Base-by-base conservation (phyloP, 2,888 invertebrate species). In the Eristalinus aeneus region DNA sequence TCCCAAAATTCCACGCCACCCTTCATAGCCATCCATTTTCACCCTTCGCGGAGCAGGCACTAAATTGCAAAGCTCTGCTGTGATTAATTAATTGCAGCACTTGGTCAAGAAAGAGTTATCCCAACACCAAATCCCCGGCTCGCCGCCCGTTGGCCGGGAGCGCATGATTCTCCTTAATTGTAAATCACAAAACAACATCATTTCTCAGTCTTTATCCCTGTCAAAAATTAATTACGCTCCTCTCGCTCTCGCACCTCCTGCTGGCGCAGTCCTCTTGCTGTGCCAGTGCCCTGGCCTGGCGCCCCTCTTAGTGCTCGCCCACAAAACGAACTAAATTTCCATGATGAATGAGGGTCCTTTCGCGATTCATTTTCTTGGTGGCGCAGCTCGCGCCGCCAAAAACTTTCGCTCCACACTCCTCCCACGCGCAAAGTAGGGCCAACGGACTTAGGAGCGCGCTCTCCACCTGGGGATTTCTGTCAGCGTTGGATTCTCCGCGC, bases 161-260 rank as follows among this genome's bases (percentile, higher is more conserved):
- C 12, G 23, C 23, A 23, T 23, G 56, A 56, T 56, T 61, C 63
- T 10, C 36, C 34, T 63, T 63, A 63, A 63, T 63, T 63, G 63
- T 63, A 63, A 63, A 63, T 63, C 63, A 63, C 34, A 36, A 63
- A 63, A 63, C 63, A 63, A 34, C 63, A 63, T 32, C 32, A 63
- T 63, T 56, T 56, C 58, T 58, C 39, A 56, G 64, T 65, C 65
- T 46, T 58, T 58, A 78, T 78, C 64, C 72, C 71, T 72, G 78
- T 78, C 78, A 72, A 78, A 72, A 78, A 78, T 78, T 78, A 78
- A 78, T 78, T 71, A 71, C 58, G 46, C 53, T 9, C 32, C 16
- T 32, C 46, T 12, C 20, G 22, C 39, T 20, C 22, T 16, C 12
- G 34, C 39, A 10, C 53, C 34, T 34, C 34, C 34, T 10, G 34